Percentiles rank a stretch among this genome's conserved stretches.
These are phyloP conservation scores for Netelia virgata DNA, from an alignment of 2,888 invertebrate species.

Conservation along the genomic window DNA sequence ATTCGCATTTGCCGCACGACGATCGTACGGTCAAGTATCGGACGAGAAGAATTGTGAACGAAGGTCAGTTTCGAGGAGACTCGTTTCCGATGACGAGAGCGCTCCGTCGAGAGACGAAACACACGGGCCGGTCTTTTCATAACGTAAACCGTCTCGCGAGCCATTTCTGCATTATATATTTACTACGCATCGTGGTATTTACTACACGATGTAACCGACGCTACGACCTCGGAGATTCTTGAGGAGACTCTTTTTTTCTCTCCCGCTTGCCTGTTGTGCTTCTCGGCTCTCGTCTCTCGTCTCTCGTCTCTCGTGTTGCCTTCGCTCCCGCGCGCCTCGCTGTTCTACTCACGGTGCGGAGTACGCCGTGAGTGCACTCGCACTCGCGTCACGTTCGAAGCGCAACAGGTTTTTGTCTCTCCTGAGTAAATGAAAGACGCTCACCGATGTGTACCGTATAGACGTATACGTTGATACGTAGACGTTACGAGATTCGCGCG, in stretches of 20 bases:
- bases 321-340: not conserved
- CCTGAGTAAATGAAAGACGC: conserved; percentile 35
- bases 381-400: conserved; percentile 54
- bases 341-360: not conserved
- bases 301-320: not conserved
- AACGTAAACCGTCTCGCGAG: not conserved
- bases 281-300: not conserved
- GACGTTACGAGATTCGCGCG: too few species aligned
- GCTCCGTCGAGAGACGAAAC: not conserved
- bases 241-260: not conserved
- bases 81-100: not conserved
- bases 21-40: not conserved
- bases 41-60: not conserved
- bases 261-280: not conserved
- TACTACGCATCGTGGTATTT: too few species aligned
- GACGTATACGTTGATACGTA: not conserved
- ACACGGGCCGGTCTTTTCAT: conserved; percentile 1
- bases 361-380: conserved; percentile 49
- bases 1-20: not conserved
- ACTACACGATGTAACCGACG: not conserved
- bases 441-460: not conserved
- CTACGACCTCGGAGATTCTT: too few species aligned
- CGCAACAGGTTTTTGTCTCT: conserved; percentile 65
- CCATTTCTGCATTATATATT: not conserved
- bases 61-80: conserved; percentile 4